phyloP scores from a whole-genome alignment of 2,797 vertebrate species.

The Diplodus sargus region DNA sequence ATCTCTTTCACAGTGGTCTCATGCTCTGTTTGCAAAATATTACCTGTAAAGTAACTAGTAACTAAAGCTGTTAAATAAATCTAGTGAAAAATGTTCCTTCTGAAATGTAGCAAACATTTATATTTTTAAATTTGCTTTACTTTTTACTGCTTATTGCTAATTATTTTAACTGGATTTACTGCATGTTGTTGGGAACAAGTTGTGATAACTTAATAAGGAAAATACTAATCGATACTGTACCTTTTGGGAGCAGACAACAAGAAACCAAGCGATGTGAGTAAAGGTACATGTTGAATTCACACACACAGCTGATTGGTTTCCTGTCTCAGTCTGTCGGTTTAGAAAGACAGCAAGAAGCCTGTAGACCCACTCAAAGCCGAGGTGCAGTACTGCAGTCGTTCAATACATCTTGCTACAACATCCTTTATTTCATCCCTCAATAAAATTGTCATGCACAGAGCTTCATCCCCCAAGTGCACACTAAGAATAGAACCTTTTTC shows the following conservation, averaged over 20 bases:
- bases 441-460: constrained; percentile 36
- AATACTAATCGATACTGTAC: constrained; percentile 83
- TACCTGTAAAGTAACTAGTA: too few relatives aligned
- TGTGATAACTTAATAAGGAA: constrained; percentile 84
- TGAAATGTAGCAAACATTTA: too few relatives aligned
- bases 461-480: constrained; percentile 36
- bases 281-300: constrained; percentile 20
- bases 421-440: constrained; percentile 46
- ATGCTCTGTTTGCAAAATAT: too few relatives aligned
- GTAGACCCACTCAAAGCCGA: constrained; percentile 1
- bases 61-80: too few relatives aligned
- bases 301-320: constrained; percentile 1
- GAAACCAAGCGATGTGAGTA: constrained; percentile 15
- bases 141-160: too few relatives aligned
- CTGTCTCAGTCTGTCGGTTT: constrained; percentile 17
- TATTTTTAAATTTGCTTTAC: too few relatives aligned
- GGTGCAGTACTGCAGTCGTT: constrained; percentile 22
- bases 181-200: constrained; percentile 79
- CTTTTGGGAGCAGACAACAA: constrained; percentile 34
- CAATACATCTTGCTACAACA: constrained; percentile 23
- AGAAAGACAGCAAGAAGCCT: constrained; percentile 16
- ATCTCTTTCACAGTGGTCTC: too few relatives aligned
- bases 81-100: too few relatives aligned
- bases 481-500: constrained; percentile 48
- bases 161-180: constrained; percentile 79